phyloP scores from a whole-genome alignment of 2,113 vertebrate species.

The Mola mola region DNA sequence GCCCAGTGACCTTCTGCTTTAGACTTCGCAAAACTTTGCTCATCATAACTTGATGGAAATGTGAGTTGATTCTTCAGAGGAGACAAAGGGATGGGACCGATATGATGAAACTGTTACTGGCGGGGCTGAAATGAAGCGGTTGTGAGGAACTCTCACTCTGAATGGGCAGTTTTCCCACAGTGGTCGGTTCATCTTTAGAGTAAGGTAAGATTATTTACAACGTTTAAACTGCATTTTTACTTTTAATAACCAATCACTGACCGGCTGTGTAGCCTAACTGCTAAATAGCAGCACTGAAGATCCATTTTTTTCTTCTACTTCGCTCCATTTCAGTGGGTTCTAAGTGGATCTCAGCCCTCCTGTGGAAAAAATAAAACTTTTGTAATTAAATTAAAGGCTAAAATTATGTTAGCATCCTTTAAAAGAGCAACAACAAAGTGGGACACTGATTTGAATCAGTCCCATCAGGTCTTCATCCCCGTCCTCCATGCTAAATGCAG shows the following conservation, averaged over 20 bases:
- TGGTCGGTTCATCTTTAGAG: background rate
- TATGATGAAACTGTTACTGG: conserved; percentile 43
- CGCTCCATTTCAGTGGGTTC: conserved; percentile 6
- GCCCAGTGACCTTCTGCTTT: background rate
- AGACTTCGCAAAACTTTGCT: background rate
- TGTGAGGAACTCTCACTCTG: conserved; percentile 14
- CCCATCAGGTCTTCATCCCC: conserved; percentile 39
- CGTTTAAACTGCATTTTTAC: conserved; percentile 4
- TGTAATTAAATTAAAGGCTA: too few species aligned
- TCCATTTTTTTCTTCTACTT: background rate
- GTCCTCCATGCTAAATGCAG: conserved; percentile 23
- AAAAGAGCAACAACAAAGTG: background rate
- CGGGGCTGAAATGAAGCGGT: conserved; percentile 40
- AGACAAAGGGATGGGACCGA: conserved; percentile 24
- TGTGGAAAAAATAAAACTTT: too few species aligned
- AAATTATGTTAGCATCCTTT: background rate
- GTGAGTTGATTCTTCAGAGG: conserved; percentile 27
- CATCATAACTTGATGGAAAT: conserved; percentile 31
- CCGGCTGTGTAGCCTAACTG: background rate
- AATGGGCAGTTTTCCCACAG: background rate
- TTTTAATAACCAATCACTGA: background rate
- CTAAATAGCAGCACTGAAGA: background rate
- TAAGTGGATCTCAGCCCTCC: background rate
- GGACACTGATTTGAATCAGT: conserved; percentile 6
- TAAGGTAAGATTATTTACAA: conserved; percentile 9